Evolutionary conservation across 2,888 invertebrate species (phyloP), one percentile per base, ranked within the genome.

Genomic region (Drosophila kambysellisi): DNA sequence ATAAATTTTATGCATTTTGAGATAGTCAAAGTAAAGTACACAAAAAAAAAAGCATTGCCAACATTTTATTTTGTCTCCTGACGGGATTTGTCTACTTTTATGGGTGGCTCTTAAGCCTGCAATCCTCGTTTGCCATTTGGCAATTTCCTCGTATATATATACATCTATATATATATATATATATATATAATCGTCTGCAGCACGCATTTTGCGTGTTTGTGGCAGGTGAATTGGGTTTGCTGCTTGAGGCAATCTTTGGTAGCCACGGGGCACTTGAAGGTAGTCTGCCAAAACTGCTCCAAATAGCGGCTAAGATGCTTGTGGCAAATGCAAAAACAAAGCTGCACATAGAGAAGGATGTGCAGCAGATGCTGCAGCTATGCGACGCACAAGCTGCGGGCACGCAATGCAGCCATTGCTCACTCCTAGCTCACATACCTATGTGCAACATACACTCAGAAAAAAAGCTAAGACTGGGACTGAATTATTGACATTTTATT

Each of bases 81-180:
- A 46, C 35, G 11, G 77, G 61, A 72, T 76, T 68, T 68, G 63
- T 76, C 71, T 54, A 17, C 60, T 66, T 46, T 15, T 60, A 56
- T 41, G 50, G 33, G 46, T 30, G 20, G 50, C 51, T 50, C 43
- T 53, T 29, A 29, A 37, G 17, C 25, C 15, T 48, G 20, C 17
- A 32, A 57, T 61, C 43, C 66, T 58, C 57, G 17, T 54, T 79
- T 66, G 70, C 39, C 39, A 64, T 63, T 70, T 57, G 46, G 32
- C 60, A 75, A 65, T 65, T 62, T 64, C 46, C 37, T 52, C 50
- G 61, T 53, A 54, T 9, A n/a, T 41, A 41, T n/a, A 41, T 41
- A 9, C n/a, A n/a, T 41, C n/a, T 17, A 39, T 35, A 35, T 15
- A 20, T 50, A 25, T 70, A 67, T 39, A 39, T 20, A 50, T 51